phyloP scores from a whole-genome alignment of 2,113 vertebrate species.

The Asarcornis scutulata region DNA sequence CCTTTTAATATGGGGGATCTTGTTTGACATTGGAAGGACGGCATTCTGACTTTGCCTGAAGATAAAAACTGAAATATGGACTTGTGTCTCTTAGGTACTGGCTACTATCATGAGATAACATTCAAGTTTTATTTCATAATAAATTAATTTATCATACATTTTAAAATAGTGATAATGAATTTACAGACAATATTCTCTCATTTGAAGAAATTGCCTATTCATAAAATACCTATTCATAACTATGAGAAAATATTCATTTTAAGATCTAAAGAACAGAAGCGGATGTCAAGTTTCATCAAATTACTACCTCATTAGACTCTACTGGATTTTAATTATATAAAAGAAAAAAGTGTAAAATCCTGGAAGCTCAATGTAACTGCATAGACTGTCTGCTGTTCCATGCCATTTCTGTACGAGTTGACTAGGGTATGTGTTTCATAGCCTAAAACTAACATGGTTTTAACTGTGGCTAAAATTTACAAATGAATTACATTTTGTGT shows the following conservation, averaged over 20 bases:
- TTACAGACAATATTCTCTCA: background rate
- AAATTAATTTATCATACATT: background rate
- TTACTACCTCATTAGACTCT: background rate
- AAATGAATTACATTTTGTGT: background rate
- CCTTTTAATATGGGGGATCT: background rate
- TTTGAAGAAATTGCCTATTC: background rate
- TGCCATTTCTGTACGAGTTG: background rate
- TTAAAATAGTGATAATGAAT: background rate
- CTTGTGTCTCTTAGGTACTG: background rate
- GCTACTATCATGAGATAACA: background rate
- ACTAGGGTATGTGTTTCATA: background rate
- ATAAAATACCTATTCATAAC: background rate
- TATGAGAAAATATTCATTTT: background rate
- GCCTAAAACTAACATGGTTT: background rate
- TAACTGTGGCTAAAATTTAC: background rate
- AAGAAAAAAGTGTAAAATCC: background rate
- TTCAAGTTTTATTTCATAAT: background rate
- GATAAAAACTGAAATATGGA: background rate
- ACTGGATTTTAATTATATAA: background rate
- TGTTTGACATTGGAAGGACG: background rate
- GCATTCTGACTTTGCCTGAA: background rate
- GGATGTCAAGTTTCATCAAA: background rate
- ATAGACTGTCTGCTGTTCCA: background rate
- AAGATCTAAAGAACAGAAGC: background rate
- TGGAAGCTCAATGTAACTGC: background rate